Evolutionary conservation across 2,888 invertebrate genomes (phyloP).

Genomic region (Drosophila mercatorum): DNA sequence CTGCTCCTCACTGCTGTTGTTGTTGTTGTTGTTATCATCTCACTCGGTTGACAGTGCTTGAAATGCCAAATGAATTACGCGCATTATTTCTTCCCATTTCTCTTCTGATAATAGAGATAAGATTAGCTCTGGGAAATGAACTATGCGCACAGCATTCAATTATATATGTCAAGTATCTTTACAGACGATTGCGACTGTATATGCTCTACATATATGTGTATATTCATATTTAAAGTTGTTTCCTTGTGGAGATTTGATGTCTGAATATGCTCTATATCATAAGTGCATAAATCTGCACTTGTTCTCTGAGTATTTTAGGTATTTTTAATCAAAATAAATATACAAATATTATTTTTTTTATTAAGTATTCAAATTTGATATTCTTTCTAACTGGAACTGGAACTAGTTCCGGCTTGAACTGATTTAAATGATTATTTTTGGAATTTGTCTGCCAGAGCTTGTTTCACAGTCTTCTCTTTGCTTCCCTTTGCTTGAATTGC

Average conservation of each 20-base stretch:
- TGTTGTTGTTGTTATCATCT: constrained; percentile 46
- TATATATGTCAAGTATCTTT: constrained; percentile 15
- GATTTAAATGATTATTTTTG: not conserved
- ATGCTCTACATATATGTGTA: not conserved
- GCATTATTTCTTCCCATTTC: constrained; percentile 7
- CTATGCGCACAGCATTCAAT: constrained; percentile 14
- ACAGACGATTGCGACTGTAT: not conserved
- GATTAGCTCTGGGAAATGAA: constrained; percentile 20
- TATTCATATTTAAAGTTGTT: not conserved
- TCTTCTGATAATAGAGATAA: constrained; percentile 31
- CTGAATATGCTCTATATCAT: not conserved
- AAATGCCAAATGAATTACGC: constrained; percentile 66
- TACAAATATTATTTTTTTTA: too few relatives aligned
- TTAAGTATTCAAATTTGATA: not conserved
- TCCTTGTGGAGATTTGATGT: not conserved
- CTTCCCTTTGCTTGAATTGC: not conserved
- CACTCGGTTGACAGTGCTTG: constrained; percentile 56
- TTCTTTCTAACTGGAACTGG: not conserved
- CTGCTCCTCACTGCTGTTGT: not conserved
- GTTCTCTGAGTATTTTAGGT: too few relatives aligned
- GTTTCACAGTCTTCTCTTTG: not conserved
- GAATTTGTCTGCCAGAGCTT: not conserved
- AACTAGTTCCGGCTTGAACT: not conserved
- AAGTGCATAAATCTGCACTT: too few relatives aligned
- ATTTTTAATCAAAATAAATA: too few relatives aligned